Conservation (phyloP, 2,113 vertebrate species). For the Perca fluviatilis region DNA sequence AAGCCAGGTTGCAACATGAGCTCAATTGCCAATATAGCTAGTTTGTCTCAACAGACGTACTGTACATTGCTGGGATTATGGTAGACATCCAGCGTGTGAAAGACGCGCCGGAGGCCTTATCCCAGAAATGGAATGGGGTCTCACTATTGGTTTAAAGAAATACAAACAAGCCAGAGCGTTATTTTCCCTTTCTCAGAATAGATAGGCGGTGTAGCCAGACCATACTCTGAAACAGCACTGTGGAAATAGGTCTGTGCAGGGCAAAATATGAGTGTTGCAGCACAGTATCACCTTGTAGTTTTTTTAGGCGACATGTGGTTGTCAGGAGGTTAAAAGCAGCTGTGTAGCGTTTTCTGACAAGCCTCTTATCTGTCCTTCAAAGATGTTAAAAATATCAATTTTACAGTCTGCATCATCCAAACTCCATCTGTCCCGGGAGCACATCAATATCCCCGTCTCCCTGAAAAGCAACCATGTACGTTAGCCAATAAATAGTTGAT, state of each 20-base stretch:
- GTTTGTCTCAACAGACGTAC: too few species aligned
- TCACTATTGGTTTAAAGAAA: too few species aligned
- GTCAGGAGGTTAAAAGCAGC: conserved; percentile 42
- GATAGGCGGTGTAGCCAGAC: too few species aligned
- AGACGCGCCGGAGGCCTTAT: too few species aligned
- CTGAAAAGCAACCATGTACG: conserved; percentile 13
- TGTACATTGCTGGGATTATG: too few species aligned
- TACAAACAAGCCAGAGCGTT: too few species aligned
- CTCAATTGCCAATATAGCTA: background rate
- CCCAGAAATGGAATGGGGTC: too few species aligned
- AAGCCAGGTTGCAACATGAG: background rate
- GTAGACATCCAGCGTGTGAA: too few species aligned
- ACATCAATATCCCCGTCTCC: conserved; percentile 40
- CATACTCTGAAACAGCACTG: too few species aligned
- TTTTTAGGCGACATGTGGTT: conserved; percentile 31
- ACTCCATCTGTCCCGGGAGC: conserved; percentile 22
- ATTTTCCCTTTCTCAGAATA: too few species aligned
- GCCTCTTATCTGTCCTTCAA: conserved; percentile 48
- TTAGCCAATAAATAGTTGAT: conserved; percentile 11
- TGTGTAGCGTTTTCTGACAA: conserved; percentile 20
- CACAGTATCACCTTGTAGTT: background rate
- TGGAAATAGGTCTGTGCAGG: background rate
- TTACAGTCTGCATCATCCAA: conserved; percentile 28
- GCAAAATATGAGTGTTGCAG: background rate
- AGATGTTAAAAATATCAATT: conserved; percentile 55